Conservation (phyloP, 1,140 invertebrate species). For the Neodiprion fabricii region DNA sequence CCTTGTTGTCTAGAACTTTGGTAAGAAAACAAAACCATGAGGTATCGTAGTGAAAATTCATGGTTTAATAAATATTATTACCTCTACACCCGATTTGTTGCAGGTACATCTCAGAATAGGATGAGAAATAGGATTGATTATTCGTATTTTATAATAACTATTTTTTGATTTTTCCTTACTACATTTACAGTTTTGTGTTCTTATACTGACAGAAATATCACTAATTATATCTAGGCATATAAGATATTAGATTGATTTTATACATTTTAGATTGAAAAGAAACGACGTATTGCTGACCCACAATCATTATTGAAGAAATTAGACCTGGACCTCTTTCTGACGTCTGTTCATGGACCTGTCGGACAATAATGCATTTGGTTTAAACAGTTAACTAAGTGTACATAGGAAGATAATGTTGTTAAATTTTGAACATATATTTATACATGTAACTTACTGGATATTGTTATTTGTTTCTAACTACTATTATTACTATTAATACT, state of each 20-base stretch:
- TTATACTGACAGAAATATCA: no score
- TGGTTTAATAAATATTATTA: no score
- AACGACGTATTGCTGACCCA: slow-evolving; percentile 33
- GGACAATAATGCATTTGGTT: slow-evolving; percentile 17
- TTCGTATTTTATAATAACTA: neutral
- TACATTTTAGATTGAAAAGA: slow-evolving; percentile 30
- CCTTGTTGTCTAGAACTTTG: no score
- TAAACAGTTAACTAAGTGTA: neutral
- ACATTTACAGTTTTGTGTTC: slow-evolving; percentile 21
- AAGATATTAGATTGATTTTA: no score
- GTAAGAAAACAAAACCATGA: no score
- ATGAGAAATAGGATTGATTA: no score
- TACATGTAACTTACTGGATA: neutral
- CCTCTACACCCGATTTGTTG: no score
- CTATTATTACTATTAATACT: no score
- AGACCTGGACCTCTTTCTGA: slow-evolving; percentile 45
- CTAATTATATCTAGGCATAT: no score
- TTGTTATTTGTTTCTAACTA: slow-evolving; percentile 13
- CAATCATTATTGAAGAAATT: slow-evolving; percentile 40
- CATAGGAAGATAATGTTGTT: neutral
- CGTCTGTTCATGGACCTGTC: slow-evolving; percentile 44
- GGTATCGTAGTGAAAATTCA: no score
- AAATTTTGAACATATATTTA: slow-evolving; percentile 17
- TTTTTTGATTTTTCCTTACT: slow-evolving; percentile 13
- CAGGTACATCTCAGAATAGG: no score